A percentile compares a stretch with the other conserved stretches of the same genome.
These are phyloP conservation scores for Ranitomeya imitator DNA, from an alignment of 2,113 vertebrate species.

Conservation along the genomic window DNA sequence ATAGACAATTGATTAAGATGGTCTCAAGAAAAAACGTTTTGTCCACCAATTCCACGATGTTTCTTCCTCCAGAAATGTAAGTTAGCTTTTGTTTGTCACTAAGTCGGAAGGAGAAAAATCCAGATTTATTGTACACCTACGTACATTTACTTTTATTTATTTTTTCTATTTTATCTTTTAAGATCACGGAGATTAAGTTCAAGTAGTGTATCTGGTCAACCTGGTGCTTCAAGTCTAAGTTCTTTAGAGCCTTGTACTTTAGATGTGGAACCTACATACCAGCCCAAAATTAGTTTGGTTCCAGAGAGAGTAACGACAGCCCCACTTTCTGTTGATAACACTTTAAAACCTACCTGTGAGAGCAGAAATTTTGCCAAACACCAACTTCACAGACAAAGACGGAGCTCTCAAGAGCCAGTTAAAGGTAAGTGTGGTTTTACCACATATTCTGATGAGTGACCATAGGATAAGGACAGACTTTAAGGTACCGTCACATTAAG, in stretches of 20 bases:
- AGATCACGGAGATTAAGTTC: slow-evolving; percentile 71
- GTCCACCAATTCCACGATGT: slow-evolving; percentile 67
- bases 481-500: no score
- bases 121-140: not conserved
- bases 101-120: not conserved
- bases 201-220: slow-evolving; percentile 59
- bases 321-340: slow-evolving; percentile 49
- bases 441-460: no score
- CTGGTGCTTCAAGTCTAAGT: slow-evolving; percentile 63
- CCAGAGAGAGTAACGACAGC: slow-evolving; percentile 52
- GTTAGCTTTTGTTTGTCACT: slow-evolving; percentile 41
- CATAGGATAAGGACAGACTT: no score
- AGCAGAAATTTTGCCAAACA: slow-evolving; percentile 59
- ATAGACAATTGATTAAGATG: slow-evolving; percentile 87
- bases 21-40: slow-evolving; percentile 80
- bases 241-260: slow-evolving; percentile 62
- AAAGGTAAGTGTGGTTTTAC: slow-evolving; percentile 67
- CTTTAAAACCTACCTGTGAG: slow-evolving; percentile 56
- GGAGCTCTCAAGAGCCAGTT: slow-evolving; percentile 58
- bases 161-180: not conserved
- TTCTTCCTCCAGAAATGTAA: slow-evolving; percentile 73
- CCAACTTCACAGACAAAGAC: slow-evolving; percentile 51
- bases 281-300: slow-evolving; percentile 56
- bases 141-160: not conserved
- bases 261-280: slow-evolving; percentile 62